A percentile compares a stretch with the other conserved stretches of the same genome.
Evolutionary conservation across 1,140 invertebrate genomes (phyloP).

Genomic region (Drosophila saltans): DNA sequence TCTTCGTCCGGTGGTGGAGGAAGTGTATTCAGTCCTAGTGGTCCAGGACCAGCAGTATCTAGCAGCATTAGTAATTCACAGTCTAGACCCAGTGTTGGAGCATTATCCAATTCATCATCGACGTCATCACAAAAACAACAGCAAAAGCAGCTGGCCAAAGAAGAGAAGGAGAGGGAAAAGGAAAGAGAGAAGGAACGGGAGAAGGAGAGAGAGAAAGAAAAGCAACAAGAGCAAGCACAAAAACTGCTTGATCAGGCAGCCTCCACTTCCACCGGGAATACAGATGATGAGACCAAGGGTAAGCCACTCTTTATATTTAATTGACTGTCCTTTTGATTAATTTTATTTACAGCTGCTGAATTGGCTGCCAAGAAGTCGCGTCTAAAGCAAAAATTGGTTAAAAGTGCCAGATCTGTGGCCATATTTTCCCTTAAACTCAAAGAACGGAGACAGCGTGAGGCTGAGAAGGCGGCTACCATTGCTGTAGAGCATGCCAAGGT

Average conservation of each 20-base stretch:
- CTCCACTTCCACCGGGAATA: constrained; percentile 58
- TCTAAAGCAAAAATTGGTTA: constrained; percentile 86
- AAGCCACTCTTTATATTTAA: background rate
- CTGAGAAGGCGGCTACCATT: constrained; percentile 85
- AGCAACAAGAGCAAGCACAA: constrained; percentile 32
- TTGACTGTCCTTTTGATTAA: background rate
- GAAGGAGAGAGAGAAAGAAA: constrained; percentile 39
- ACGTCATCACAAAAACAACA: constrained; percentile 68
- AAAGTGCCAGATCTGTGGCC: constrained; percentile 91
- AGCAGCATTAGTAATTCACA: constrained; percentile 60
- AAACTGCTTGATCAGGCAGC: constrained; percentile 38
- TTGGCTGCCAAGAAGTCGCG: constrained; percentile 88
- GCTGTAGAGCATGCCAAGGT: constrained; percentile 83
- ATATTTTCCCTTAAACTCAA: constrained; percentile 92
- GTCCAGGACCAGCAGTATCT: constrained; percentile 35
- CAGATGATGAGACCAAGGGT: constrained; percentile 82
- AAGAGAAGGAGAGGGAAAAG: constrained; percentile 38
- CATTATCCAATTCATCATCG: constrained; percentile 75
- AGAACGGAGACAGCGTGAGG: constrained; percentile 89
- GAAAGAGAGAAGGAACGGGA: constrained; percentile 47
- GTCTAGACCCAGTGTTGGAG: constrained; percentile 78
- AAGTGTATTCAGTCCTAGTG: constrained; percentile 68
- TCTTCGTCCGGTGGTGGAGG: constrained; percentile 74
- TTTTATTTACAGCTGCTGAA: constrained; percentile 82
- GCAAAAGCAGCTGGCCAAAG: constrained; percentile 55